These are phyloP conservation scores for Cephus rjabovi DNA, from an alignment of 2,888 invertebrate genomes.

Conservation along the genomic window DNA sequence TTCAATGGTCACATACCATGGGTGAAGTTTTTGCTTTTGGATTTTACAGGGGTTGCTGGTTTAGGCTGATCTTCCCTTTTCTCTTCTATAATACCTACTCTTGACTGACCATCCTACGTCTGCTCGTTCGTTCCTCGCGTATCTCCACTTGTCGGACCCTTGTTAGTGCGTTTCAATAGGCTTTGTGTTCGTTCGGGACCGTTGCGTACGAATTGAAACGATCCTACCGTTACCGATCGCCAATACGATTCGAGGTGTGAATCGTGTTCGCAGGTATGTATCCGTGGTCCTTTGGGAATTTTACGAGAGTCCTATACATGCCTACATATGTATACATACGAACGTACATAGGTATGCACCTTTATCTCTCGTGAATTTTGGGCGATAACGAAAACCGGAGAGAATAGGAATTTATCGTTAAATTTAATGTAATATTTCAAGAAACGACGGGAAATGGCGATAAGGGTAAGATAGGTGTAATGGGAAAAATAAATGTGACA, in stretches of 20 bases:
- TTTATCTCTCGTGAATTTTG: background rate
- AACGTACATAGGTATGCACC: background rate
- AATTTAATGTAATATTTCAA: background rate
- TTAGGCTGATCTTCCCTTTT: background rate
- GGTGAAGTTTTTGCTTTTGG: background rate
- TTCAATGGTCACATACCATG: background rate
- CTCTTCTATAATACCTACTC: background rate
- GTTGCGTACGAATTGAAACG: constrained; percentile 4
- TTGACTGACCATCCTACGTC: background rate
- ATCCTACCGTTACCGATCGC: background rate
- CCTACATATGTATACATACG: background rate
- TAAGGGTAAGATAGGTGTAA: background rate
- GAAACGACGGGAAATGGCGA: background rate
- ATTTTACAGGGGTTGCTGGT: background rate
- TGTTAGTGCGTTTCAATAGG: constrained; percentile 46
- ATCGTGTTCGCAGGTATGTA: background rate
- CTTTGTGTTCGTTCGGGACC: constrained; percentile 25
- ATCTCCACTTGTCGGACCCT: constrained; percentile 40
- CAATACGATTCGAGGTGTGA: background rate
- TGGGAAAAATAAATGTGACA: background rate
- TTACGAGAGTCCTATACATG: background rate
- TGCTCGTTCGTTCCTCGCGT: background rate
- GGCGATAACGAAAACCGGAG: background rate
- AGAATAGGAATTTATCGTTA: background rate
- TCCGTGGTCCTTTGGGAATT: background rate